These are phyloP conservation scores for Oreonectes daqikongensis DNA, from an alignment of 2,797 vertebrate genomes.

Conservation along the genomic window DNA sequence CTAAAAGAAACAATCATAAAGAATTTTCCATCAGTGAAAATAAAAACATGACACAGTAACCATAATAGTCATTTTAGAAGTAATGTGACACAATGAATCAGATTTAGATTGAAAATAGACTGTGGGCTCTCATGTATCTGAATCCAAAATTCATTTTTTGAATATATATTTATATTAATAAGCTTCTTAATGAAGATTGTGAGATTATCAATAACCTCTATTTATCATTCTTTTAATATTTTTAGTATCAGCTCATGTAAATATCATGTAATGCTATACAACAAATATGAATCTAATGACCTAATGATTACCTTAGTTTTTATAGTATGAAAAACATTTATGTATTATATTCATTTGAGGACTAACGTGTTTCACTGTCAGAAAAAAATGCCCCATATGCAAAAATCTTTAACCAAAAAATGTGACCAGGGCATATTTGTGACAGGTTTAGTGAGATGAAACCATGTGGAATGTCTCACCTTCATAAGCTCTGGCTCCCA, in stretches of 20 bases:
- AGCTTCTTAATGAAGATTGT: no score
- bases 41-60: not conserved
- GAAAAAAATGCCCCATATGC: not conserved
- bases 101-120: no score
- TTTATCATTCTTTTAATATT: no score
- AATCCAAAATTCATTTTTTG: no score
- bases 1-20: slow-evolving; percentile 66
- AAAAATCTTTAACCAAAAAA: not conserved
- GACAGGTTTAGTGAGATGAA: not conserved
- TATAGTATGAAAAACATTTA: not conserved
- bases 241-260: no score
- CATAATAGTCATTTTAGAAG: not conserved
- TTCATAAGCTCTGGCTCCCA: slow-evolving; percentile 98
- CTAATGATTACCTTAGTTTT: no score
- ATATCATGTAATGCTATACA: no score
- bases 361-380: not conserved
- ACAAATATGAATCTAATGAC: no score
- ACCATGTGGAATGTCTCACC: slow-evolving; percentile 59
- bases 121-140: no score
- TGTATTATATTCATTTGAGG: not conserved
- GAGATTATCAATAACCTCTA: no score
- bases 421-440: not conserved
- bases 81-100: no score
- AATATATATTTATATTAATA: no score
- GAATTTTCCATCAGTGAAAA: not conserved